A percentile compares a stretch with the other conserved stretches of the same genome.
Evolutionary conservation across 2,797 vertebrate species (phyloP).

Genomic region (Accipiter badius): DNA sequence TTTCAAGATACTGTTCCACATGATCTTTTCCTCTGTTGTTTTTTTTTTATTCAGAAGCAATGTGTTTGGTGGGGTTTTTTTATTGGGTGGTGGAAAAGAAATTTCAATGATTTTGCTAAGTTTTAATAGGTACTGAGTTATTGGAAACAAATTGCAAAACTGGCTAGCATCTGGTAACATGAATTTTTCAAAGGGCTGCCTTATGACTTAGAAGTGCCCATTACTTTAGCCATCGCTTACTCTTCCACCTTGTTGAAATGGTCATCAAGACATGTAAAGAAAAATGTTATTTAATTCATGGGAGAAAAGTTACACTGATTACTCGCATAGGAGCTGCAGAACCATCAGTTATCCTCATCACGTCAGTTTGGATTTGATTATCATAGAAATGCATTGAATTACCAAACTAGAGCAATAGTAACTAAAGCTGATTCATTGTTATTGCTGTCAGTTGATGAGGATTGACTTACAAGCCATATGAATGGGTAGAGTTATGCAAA

Average conservation of each 20-base stretch:
- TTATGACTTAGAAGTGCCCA: neutral
- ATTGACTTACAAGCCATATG: conserved; percentile 60
- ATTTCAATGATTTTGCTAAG: neutral
- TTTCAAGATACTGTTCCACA: conserved; percentile 35
- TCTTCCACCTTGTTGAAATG: conserved; percentile 24
- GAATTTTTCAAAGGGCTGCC: conserved; percentile 9
- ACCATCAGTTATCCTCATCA: conserved; percentile 71
- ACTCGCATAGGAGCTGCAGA: conserved; percentile 12
- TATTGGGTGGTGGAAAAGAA: conserved; percentile 29
- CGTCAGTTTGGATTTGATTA: conserved; percentile 73
- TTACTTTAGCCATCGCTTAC: neutral
- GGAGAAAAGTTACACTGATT: conserved; percentile 56
- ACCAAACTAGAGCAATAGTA: conserved; percentile 67
- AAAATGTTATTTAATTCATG: conserved; percentile 38
- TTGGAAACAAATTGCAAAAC: conserved; percentile 8
- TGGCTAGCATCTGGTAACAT: neutral
- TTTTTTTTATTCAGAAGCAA: conserved; percentile 58
- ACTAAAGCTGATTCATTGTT: conserved; percentile 75
- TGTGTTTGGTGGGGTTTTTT: neutral
- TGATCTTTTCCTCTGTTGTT: conserved; percentile 30
- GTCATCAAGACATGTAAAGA: neutral
- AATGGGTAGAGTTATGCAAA: conserved; percentile 65
- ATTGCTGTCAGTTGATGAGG: conserved; percentile 68
- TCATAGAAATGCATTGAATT: conserved; percentile 72
- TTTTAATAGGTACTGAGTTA: conserved; percentile 25